Evolutionary conservation across 64 coral and sea anemone species (phyloP).

Genomic region (Actinia equina): DNA sequence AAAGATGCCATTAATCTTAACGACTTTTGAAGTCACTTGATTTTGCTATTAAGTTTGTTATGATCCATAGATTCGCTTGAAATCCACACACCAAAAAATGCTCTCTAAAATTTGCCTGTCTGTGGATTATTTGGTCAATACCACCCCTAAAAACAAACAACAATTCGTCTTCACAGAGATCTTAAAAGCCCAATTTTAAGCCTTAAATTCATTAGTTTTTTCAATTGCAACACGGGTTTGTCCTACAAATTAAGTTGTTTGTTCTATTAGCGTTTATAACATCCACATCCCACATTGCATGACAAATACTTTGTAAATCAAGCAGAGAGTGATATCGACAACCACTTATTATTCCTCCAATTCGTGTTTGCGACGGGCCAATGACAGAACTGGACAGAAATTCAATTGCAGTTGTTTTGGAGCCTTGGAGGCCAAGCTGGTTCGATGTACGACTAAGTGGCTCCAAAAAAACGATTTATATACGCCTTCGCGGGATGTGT

Average conservation of each 20-base stretch:
- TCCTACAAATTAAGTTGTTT: background rate
- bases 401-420: background rate
- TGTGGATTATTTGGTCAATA: background rate
- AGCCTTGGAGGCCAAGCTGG: constrained; percentile 4
- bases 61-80: background rate
- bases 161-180: background rate
- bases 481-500: constrained; percentile 2
- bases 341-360: background rate
- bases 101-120: background rate
- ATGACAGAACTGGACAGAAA: background rate
- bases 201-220: background rate
- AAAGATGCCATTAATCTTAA: constrained; percentile 5
- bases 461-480: constrained; percentile 20
- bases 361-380: background rate
- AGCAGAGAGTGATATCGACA: background rate
- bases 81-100: background rate
- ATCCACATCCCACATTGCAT: background rate
- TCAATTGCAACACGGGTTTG: background rate
- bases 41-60: background rate
- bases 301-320: constrained; percentile 7
- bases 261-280: background rate
- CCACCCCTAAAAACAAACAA: background rate
- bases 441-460: constrained; percentile 9
- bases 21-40: background rate
- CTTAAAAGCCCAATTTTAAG: background rate